Evolutionary conservation across 2,888 invertebrate genomes (phyloP), one percentile per base, ranked within the genome.

Genomic region (Alentia gelatinosa): DNA sequence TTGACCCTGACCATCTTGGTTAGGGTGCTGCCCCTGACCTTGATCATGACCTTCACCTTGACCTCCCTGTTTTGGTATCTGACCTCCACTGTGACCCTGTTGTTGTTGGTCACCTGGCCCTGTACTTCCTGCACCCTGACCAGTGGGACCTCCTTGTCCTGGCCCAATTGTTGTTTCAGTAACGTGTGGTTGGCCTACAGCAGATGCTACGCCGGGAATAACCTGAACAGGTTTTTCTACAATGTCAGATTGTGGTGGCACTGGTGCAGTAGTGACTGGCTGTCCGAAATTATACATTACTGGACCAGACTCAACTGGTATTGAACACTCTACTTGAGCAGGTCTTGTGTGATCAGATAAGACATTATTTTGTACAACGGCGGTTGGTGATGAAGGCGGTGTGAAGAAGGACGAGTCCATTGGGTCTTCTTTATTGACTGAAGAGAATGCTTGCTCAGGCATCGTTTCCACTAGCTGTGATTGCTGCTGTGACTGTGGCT

Each of bases 31-130:
- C 1, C 39, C 40, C 7, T 83, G 39, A 37, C 83, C 83, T 75
- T 75, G 75, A 75, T 75, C 75, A 35, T 75, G 75, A 37, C 75
- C 37, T 37, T 75, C 4, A 33, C 37, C 75, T 83, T 83, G 68
- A 68, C 68, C 83, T 30, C 83, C 83, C n/a, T 83, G 83, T 5
- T 23, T 39, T 83, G 68, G 68, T 26, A 30, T 68, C 26, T 68
- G 68, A 68, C 68, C 68, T 26, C 26, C 12, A 68, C 30, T 26
- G n/a, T 68, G 63, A n/a, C 63, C 63, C n/a, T 63, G 63, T 5
- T n/a, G 12, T 63, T 63, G 68, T 68, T 26, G 56, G 19, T 56
- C 23, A 3, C 56, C 3, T 56, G 56, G n/a, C 56, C 56, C 56
- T 56, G 47, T 47, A 7, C 47, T 19, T 47, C 19, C 19, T 47